Evolutionary conservation across 2,797 vertebrate genomes (phyloP).

Genomic region (Rhinoraja longicauda): DNA sequence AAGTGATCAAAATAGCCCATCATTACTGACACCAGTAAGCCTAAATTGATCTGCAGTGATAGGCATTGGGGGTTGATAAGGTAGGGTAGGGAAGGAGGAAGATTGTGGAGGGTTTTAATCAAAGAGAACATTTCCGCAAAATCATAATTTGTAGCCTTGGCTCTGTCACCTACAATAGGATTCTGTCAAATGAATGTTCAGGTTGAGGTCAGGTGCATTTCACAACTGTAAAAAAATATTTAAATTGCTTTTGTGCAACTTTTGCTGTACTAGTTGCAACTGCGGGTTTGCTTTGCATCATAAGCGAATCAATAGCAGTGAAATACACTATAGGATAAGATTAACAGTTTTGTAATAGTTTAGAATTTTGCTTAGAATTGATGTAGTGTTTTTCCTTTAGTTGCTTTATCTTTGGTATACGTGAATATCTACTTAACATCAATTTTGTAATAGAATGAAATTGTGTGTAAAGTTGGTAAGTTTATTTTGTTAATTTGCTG

Average conservation of each 20-base stretch:
- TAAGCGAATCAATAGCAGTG: neutral
- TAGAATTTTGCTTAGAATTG: neutral
- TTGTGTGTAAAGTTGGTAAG: constrained; percentile 2
- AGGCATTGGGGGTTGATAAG: too few relatives aligned
- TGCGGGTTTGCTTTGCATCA: constrained; percentile 28
- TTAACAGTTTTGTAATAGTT: neutral
- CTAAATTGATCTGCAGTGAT: neutral
- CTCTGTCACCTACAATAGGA: neutral
- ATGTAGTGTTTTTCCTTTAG: neutral
- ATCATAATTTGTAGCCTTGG: neutral
- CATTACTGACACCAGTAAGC: neutral
- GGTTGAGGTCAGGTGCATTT: neutral
- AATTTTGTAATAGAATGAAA: neutral
- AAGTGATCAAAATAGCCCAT: neutral
- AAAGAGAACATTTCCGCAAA: too few relatives aligned
- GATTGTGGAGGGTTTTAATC: neutral
- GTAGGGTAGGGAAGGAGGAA: neutral
- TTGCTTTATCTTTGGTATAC: neutral
- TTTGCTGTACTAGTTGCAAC: neutral
- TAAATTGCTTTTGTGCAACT: neutral
- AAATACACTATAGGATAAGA: neutral
- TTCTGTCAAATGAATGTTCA: neutral
- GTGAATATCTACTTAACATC: neutral
- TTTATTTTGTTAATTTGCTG: neutral
- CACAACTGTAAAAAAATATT: neutral